Conservation (phyloP, 2,113 vertebrate genomes). For the Cottus gobio region DNA sequence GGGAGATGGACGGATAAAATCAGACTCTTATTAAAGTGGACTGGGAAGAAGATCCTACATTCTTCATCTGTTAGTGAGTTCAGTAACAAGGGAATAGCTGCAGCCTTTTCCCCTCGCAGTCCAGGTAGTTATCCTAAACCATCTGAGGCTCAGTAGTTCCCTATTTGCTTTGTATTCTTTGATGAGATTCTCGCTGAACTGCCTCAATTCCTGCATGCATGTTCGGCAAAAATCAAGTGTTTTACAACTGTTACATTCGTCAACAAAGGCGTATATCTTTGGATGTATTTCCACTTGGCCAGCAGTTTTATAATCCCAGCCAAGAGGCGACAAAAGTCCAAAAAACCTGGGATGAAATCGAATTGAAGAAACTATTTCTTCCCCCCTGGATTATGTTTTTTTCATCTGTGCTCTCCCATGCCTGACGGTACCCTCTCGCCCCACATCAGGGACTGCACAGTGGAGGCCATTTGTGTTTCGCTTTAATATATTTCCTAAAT, state of each 20-base stretch:
- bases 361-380: constrained; percentile 54
- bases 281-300: constrained; percentile 45
- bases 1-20: constrained; percentile 65
- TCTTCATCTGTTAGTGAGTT: constrained; percentile 30
- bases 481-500: constrained; percentile 70
- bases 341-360: constrained; percentile 50
- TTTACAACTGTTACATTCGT: constrained; percentile 31
- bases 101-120: neutral
- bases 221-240: constrained; percentile 18
- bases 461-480: constrained; percentile 69
- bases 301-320: constrained; percentile 40
- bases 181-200: constrained; percentile 21
- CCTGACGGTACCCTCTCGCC: constrained; percentile 42
- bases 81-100: constrained; percentile 27
- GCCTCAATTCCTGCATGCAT: constrained; percentile 10
- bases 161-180: constrained; percentile 27
- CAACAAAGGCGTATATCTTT: constrained; percentile 14
- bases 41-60: constrained; percentile 39
- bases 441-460: constrained; percentile 24
- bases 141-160: constrained; percentile 8
- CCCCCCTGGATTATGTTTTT: constrained; percentile 46
- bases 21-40: constrained; percentile 49
- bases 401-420: constrained; percentile 15
- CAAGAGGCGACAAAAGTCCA: constrained; percentile 32
- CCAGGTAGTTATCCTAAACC: constrained; percentile 25